Evolutionary conservation across 2,888 invertebrate species (phyloP), one percentile per base, ranked within the genome.

Genomic region (Nebria brevicollis): DNA sequence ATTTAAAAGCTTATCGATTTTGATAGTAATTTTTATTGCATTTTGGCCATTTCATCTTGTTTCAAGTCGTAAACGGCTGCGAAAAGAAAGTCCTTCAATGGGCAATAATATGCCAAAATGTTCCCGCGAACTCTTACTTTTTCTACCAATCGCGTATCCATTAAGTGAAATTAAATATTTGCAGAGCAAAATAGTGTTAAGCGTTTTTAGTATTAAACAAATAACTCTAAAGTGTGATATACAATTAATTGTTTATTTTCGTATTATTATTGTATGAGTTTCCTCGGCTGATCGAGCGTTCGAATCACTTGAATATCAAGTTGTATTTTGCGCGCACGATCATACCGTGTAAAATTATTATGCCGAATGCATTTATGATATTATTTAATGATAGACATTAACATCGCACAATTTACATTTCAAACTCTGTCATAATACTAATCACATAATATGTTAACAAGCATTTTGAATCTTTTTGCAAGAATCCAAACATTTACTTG

Each of bases 141-240:
- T 78, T 73, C 73, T 66, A 20, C 42, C 66, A 73, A 77, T 72
- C 72, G 72, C 72, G 15, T 26, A 20, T 25, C 10, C 34, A 41
- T 26, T 70, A 41, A 73, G 54, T 73, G 73, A 78, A 78, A 73
- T 66, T 66, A 78, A 78, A 78, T 78, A 78, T 78, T 78, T 78
- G 73, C 74, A 7, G 20, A 73, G 73, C 15, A 78, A 78, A 78
- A 34, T 64, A 78, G 73, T 7, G 34, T 26, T 15, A 70, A 70
- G 20, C 26, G 70, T 15, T 25, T 7, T 11, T 25, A 70, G 1
- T 70, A 34, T 20, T 11, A 20, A 26, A 20, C 15, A 26, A 70
- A 70, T 26, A 68, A 5, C 20, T 15, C 70, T 20, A 11, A 5
- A 70, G 34, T 70, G 70, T 70, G 10, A 25, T 15, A 26, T 26